phyloP scores from a whole-genome alignment of 2,888 invertebrate species.

The Polyploca ridens region DNA sequence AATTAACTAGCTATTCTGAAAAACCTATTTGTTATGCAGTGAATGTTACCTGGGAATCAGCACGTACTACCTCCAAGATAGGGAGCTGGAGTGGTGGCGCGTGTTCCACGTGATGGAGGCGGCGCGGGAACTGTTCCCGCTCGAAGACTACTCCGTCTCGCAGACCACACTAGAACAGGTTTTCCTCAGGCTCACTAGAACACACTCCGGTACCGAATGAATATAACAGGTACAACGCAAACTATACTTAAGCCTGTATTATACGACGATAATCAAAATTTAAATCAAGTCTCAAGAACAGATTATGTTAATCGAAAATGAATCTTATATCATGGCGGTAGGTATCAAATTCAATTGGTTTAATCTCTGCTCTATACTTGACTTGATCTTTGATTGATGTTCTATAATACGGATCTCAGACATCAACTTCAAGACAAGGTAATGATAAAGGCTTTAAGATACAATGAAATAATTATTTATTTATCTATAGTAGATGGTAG shows the following conservation, averaged over 20 bases:
- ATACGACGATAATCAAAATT: too few species aligned
- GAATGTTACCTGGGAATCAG: constrained; percentile 89
- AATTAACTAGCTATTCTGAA: too few species aligned
- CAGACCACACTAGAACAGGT: constrained; percentile 93
- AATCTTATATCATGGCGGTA: too few species aligned
- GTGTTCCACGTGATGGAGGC: constrained; percentile 88
- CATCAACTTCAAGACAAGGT: not conserved
- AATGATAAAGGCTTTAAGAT: not conserved
- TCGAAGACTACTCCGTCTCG: constrained; percentile 92
- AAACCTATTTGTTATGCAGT: constrained; percentile 55
- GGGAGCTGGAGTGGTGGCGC: constrained; percentile 86
- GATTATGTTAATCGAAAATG: too few species aligned
- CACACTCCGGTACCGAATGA: not conserved
- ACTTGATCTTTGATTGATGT: too few species aligned
- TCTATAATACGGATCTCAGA: too few species aligned
- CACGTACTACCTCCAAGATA: constrained; percentile 87
- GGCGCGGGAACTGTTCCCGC: constrained; percentile 80
- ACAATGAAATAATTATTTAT: not conserved
- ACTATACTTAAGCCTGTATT: not conserved
- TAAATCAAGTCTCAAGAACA: too few species aligned
- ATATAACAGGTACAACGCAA: not conserved
- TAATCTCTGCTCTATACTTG: too few species aligned
- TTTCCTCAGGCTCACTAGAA: constrained; percentile 85
- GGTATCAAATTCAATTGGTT: too few species aligned
- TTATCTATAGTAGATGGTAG: not conserved